A percentile compares a stretch with the other conserved stretches of the same genome.
Conservation (phyloP, 2,888 invertebrate species). For the Drosophila stalkeri region DNA sequence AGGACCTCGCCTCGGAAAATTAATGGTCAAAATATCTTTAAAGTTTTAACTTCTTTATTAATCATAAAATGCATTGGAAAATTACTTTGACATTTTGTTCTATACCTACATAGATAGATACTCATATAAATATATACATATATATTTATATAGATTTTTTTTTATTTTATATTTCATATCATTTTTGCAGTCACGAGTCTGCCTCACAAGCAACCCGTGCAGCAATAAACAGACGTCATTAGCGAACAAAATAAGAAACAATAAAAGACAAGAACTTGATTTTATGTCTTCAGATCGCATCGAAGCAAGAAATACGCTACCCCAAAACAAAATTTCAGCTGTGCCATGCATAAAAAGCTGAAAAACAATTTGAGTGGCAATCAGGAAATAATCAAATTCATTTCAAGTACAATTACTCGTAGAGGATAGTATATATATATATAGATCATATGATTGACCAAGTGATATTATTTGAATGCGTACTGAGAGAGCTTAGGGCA, state of each 20-base stretch:
- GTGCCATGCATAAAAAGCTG: not conserved
- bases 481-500: not conserved
- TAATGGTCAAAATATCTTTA: slow-evolving; percentile 7
- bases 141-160: slow-evolving; percentile 12
- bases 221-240: slow-evolving; percentile 56
- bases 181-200: slow-evolving; percentile 52
- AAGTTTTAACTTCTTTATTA: slow-evolving; percentile 9
- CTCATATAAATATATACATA: too few relatives aligned
- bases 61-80: slow-evolving; percentile 21
- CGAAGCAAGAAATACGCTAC: slow-evolving; percentile 30
- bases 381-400: not conserved
- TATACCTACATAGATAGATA: not conserved
- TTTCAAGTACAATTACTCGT: not conserved
- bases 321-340: not conserved
- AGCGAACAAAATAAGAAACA: slow-evolving; percentile 17
- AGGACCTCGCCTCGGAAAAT: slow-evolving; percentile 5
- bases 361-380: not conserved
- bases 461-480: not conserved
- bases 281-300: not conserved
- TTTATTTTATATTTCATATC: slow-evolving; percentile 22
- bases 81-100: slow-evolving; percentile 36
- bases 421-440: too few relatives aligned
- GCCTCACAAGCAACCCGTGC: slow-evolving; percentile 27
- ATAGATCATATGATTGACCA: not conserved
- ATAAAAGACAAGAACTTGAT: slow-evolving; percentile 17